phyloP scores from a whole-genome alignment of 2,888 invertebrate genomes.

The Lypha dubia region DNA sequence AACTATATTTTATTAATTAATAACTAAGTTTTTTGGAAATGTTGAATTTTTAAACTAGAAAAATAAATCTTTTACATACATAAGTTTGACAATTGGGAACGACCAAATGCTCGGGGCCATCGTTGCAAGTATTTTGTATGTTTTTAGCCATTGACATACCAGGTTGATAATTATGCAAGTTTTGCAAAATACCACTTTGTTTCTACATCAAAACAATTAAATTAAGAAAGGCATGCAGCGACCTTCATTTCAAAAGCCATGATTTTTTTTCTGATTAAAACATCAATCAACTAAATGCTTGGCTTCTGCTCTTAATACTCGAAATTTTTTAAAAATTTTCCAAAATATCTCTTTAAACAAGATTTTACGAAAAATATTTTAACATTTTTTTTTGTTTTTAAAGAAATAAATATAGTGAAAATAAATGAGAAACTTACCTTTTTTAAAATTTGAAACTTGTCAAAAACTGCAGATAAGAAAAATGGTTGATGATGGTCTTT shows the following conservation, averaged over 20 bases:
- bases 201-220: slow-evolving; percentile 11
- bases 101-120: background rate
- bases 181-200: slow-evolving; percentile 1
- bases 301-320: slow-evolving; percentile 18
- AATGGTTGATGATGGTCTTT: slow-evolving; percentile 10
- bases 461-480: slow-evolving; percentile 27
- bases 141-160: too few species aligned
- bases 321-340: background rate
- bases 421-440: slow-evolving; percentile 1
- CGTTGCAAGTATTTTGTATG: too few species aligned
- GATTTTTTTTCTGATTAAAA: slow-evolving; percentile 49
- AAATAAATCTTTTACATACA: too few species aligned
- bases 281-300: slow-evolving; percentile 59
- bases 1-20: too few species aligned
- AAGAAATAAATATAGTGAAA: slow-evolving; percentile 11
- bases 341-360: background rate
- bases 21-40: too few species aligned
- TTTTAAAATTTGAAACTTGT: slow-evolving; percentile 35
- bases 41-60: too few species aligned
- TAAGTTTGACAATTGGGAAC: too few species aligned
- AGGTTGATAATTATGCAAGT: background rate
- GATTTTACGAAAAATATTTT: slow-evolving; percentile 16
- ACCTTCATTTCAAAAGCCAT: slow-evolving; percentile 8
- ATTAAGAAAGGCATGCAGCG: slow-evolving; percentile 8
- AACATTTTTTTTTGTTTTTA: background rate